Base-by-base conservation (phyloP, 2,797 vertebrate genomes). In the Uromys caudimaculatus region DNA sequence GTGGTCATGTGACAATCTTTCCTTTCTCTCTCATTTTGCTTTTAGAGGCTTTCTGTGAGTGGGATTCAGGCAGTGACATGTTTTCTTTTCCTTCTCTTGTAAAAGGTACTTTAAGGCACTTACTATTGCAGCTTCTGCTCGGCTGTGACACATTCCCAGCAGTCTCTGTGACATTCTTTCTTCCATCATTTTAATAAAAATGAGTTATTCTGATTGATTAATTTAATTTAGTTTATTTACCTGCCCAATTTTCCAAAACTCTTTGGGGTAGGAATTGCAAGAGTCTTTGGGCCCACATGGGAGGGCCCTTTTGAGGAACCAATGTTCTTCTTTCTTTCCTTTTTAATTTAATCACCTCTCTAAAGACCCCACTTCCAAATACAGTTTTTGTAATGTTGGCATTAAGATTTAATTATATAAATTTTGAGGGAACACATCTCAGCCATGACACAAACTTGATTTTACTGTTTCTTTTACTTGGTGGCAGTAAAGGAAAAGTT, bases 21-120 rank as follows among this genome's bases (percentile, higher is more conserved):
- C 54, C 58, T 79, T 73, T 92, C 73, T 96, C 75, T 64, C 87
- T 56, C 47, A 10, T 56, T 73, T 54, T 19, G 73, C 94, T 64
- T 90, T 95, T 79, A 95, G 89, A 44, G 90, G 60, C 23, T 77
- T 92, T 90, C 91, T 79, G 6, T 16, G 32, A 35, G 32, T 90
- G 92, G 41, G 73, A 89, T 94, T 86, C 77, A 64, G 58, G 52
- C 6, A 71, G 56, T 75, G 84, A 85, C 85, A 86, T 71, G 38
- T 82, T 96, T 96, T 93, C 64, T 92, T 96, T 95, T n/a, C 91
- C 77, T 94, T 69, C 87, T 95, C 50, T 90, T 95, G 76, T 64
- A 75, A 88, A 92, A 95, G 83, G 92, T 79, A 73, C 77, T 96
- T 89, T 56, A 78, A 96, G 67, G 67, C 81, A 62, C 73, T 94